phyloP scores from a whole-genome alignment of 2,113 vertebrate species.

The Phalacrocorax carbo region DNA sequence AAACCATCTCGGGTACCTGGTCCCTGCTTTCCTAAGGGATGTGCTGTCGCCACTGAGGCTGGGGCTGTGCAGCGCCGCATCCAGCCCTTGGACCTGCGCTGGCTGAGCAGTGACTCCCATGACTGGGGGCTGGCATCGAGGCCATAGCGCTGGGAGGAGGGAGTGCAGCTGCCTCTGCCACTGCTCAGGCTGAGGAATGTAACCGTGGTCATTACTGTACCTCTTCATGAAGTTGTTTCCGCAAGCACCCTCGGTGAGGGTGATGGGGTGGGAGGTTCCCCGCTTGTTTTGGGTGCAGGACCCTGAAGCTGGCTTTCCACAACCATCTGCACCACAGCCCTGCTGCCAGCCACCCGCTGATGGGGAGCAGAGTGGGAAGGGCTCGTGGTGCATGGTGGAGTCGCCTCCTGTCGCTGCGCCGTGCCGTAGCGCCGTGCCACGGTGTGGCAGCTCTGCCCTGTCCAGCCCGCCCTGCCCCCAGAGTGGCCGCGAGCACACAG shows the following conservation, averaged over 20 bases:
- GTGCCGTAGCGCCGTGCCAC: rapidly evolving
- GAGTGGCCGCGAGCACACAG: background rate
- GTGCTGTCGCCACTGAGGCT: rapidly evolving
- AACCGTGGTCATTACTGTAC: background rate
- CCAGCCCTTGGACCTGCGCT: background rate
- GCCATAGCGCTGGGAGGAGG: background rate
- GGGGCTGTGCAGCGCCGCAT: no score
- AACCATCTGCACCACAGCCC: background rate
- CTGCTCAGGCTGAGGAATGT: background rate
- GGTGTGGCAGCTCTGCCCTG: background rate
- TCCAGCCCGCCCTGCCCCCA: background rate
- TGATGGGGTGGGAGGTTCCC: background rate
- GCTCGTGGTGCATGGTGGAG: background rate
- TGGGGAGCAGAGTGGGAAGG: background rate
- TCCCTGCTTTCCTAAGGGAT: background rate
- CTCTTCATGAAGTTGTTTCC: background rate
- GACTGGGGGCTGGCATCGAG: background rate
- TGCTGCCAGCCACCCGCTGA: background rate
- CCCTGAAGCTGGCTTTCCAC: background rate
- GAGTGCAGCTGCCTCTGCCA: background rate
- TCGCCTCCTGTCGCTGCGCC: background rate
- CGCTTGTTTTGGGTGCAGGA: background rate
- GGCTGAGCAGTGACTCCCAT: background rate
- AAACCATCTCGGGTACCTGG: background rate
- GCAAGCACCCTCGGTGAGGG: no score